These are phyloP conservation scores for Myotis yumanensis DNA, from an alignment of 2,113 vertebrate genomes.

Conservation along the genomic window DNA sequence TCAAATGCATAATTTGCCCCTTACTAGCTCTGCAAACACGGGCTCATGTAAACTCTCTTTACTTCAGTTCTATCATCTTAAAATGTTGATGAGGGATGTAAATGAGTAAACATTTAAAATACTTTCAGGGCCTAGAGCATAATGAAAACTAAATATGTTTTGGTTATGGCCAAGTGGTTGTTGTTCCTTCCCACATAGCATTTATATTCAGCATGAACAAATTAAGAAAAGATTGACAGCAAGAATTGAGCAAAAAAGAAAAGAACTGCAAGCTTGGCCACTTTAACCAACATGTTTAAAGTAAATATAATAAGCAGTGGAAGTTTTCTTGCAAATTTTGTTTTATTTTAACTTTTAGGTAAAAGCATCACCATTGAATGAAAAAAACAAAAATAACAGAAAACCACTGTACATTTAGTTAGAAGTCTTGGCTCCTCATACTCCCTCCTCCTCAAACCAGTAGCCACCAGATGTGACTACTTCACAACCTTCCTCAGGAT, in stretches of 20 bases:
- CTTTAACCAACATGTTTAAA: neutral
- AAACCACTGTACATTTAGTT: neutral
- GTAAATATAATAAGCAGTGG: neutral
- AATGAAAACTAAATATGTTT: neutral
- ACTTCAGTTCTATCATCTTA: neutral
- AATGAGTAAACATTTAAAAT: conserved; percentile 1
- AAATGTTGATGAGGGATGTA: neutral
- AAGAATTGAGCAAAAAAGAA: neutral
- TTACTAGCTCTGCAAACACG: neutral
- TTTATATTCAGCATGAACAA: neutral
- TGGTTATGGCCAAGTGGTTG: neutral
- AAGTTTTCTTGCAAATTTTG: neutral
- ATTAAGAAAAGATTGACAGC: neutral
- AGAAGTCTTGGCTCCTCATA: neutral
- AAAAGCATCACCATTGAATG: neutral
- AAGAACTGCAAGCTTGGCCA: neutral
- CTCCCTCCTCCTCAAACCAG: neutral
- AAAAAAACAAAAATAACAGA: neutral
- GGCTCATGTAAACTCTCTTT: neutral
- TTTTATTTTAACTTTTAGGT: neutral
- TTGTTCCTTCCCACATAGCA: neutral
- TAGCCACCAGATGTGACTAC: neutral
- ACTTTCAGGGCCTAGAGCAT: neutral
- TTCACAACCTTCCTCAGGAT: neutral
- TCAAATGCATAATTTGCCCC: neutral